Percentiles rank a stretch among this genome's conserved stretches.
phyloP scores from a whole-genome alignment of 2,888 invertebrate genomes.

The Anthrax anthrax region DNA sequence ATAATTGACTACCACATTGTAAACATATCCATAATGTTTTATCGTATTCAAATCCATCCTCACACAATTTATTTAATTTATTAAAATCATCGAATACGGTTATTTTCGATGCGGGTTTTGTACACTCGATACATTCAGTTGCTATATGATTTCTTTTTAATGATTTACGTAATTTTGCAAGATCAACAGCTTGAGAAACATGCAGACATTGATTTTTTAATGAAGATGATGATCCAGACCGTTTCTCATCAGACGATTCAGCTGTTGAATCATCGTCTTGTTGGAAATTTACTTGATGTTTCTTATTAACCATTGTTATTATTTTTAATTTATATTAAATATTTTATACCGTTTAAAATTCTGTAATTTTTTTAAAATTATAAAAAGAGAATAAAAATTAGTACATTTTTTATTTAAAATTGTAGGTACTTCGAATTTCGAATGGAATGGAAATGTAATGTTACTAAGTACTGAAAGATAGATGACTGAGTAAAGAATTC shows the following conservation, averaged over 20 bases:
- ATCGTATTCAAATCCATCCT: conserved; percentile 34
- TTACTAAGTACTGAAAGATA: too few species aligned
- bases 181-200: conserved; percentile 52
- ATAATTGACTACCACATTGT: conserved; percentile 63
- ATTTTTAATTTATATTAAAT: neutral
- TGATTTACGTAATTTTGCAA: conserved; percentile 43
- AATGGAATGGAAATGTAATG: too few species aligned
- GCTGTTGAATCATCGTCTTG: conserved; percentile 51
- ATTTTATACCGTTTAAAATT: too few species aligned
- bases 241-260: conserved; percentile 56
- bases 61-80: conserved; percentile 8
- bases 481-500: too few species aligned
- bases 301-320: conserved; percentile 52
- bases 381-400: too few species aligned
- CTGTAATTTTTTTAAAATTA: too few species aligned
- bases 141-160: conserved; percentile 40
- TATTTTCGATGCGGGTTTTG: conserved; percentile 32
- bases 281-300: conserved; percentile 49
- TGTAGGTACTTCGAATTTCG: too few species aligned
- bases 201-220: conserved; percentile 44
- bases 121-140: conserved; percentile 44
- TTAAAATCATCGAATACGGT: conserved; percentile 11
- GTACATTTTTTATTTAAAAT: too few species aligned
- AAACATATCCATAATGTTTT: conserved; percentile 61
- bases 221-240: conserved; percentile 23